phyloP scores from a whole-genome alignment of 64 coral and sea anemone species.

The Acropora yongei region DNA sequence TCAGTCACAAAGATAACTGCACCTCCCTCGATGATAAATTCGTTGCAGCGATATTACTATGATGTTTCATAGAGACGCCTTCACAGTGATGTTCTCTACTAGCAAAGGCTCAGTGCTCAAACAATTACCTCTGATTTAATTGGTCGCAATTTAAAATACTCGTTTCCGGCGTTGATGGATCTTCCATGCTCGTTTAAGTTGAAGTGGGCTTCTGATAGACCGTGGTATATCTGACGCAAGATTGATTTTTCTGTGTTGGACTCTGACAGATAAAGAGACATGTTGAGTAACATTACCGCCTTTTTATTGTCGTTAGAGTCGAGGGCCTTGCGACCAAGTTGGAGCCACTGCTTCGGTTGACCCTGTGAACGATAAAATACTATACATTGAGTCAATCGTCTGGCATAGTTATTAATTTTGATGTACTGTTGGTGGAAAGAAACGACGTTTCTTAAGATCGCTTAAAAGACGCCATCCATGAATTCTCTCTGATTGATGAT shows the following conservation, averaged over 20 bases:
- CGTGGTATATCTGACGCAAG: neutral
- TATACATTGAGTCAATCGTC: too few relatives aligned
- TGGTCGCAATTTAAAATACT: constrained; percentile 20
- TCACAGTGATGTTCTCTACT: too few relatives aligned
- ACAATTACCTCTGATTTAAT: constrained; percentile 26
- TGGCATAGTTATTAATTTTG: too few relatives aligned
- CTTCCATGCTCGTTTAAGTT: neutral
- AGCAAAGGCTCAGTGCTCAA: neutral
- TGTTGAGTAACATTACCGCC: constrained; percentile 12
- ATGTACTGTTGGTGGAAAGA: neutral
- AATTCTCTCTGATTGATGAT: too few relatives aligned
- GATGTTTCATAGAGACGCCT: too few relatives aligned
- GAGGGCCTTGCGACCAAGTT: constrained; percentile 22
- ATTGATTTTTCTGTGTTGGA: neutral
- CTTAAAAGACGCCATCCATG: too few relatives aligned
- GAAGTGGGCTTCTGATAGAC: constrained; percentile 14
- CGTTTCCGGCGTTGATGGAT: neutral
- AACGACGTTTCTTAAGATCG: too few relatives aligned
- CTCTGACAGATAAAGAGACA: constrained; percentile 18
- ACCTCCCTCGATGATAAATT: too few relatives aligned
- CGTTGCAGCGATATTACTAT: too few relatives aligned
- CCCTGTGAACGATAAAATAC: neutral
- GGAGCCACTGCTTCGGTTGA: constrained; percentile 36
- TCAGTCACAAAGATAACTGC: too few relatives aligned
- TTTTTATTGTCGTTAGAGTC: neutral